Evolutionary conservation across 2,888 invertebrate genomes (phyloP).

Genomic region (Pheosia gnoma): DNA sequence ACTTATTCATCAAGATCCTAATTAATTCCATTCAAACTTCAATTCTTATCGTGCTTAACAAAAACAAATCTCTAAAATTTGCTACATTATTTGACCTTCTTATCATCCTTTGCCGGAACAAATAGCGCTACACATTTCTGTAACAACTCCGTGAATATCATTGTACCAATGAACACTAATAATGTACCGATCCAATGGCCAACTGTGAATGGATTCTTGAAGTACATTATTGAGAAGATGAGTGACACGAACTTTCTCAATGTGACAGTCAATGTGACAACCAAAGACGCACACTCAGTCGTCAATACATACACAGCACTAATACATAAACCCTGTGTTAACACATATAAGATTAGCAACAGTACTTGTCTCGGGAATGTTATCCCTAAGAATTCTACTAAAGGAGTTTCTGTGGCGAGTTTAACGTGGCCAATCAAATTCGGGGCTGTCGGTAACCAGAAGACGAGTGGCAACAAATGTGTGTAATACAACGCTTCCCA

Average conservation of each 20-base stretch:
- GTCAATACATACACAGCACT: slow-evolving; percentile 97
- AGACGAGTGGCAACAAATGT: slow-evolving; percentile 95
- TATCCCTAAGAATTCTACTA: slow-evolving; percentile 85
- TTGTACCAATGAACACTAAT: slow-evolving; percentile 95
- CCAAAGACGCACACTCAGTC: slow-evolving; percentile 96
- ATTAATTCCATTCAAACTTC: too few species aligned
- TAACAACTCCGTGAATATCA: slow-evolving; percentile 94
- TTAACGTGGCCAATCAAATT: slow-evolving; percentile 91
- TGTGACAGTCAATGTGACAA: slow-evolving; percentile 98
- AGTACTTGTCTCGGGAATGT: slow-evolving; percentile 89
- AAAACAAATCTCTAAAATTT: slow-evolving; percentile 8
- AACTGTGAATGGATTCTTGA: slow-evolving; percentile 96
- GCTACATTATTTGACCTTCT: slow-evolving; percentile 62
- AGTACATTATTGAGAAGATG: slow-evolving; percentile 97
- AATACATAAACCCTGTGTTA: slow-evolving; percentile 97
- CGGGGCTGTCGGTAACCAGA: slow-evolving; percentile 90
- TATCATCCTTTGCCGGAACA: slow-evolving; percentile 54
- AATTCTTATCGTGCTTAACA: slow-evolving; percentile 9
- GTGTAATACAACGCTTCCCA: slow-evolving; percentile 94
- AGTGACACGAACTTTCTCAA: slow-evolving; percentile 97
- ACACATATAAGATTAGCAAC: slow-evolving; percentile 91
- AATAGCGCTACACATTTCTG: slow-evolving; percentile 76
- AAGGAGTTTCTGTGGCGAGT: slow-evolving; percentile 88
- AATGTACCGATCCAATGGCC: slow-evolving; percentile 96
- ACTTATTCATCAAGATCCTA: too few species aligned